Conservation (phyloP, 2,888 invertebrate species). For the Ophion ventricosus region DNA sequence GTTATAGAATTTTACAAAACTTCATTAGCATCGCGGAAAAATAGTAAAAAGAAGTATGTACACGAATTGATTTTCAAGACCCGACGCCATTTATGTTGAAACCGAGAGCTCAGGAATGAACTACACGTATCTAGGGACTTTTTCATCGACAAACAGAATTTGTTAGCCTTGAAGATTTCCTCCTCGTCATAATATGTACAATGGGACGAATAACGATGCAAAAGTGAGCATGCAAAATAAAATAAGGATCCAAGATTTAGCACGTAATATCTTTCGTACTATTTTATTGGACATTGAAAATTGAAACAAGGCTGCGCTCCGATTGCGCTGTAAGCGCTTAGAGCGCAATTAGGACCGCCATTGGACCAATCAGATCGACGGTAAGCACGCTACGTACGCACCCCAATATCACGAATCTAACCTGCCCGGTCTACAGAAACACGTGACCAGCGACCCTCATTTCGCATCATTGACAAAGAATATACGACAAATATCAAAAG, state of each 20-base stretch:
- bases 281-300: not conserved
- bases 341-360: no score
- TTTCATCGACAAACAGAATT: not conserved
- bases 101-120: not conserved
- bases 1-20: not conserved
- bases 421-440: not conserved
- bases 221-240: no score
- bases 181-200: no score
- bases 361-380: no score
- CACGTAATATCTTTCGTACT: not conserved
- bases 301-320: no score
- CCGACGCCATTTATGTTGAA: conserved; percentile 60
- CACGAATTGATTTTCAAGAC: conserved; percentile 53
- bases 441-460: not conserved
- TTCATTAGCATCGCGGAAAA: conserved; percentile 21
- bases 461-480: no score
- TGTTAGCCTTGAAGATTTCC: not conserved
- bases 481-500: no score
- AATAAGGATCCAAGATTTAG: no score
- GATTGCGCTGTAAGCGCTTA: no score
- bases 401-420: not conserved
- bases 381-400: no score
- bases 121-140: conserved; percentile 16
- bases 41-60: conserved; percentile 11
- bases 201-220: no score